Base-by-base conservation (phyloP, 2,888 invertebrate species). In the Sipha maydis region DNA sequence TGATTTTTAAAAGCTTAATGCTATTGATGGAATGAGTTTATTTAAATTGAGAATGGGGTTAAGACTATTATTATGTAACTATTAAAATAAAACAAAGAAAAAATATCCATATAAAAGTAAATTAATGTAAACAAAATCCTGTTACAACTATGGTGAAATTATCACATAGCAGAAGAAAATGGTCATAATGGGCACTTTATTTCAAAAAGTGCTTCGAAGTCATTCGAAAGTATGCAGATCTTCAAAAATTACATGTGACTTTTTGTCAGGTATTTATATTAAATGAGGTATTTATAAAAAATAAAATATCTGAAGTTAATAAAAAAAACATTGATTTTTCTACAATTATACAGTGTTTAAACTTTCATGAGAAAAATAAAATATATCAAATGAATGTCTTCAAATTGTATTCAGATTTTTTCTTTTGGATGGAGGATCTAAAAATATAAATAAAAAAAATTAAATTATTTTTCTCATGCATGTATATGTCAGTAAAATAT, bases 241-340 rank as follows among this genome's bases (percentile, higher is more conserved):
- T 73, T 80, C 86, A 79, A 86, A 86, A 86, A 80, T 86, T 80
- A 86, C 80, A 73, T 80, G 86, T 86, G 76, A 85, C 73, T 80
- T 86, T 86, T 73, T 75, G 86, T 86, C 80, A 86, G 86, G 86
- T 86, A 86, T 86, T 86, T 86, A 86, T 86, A 86, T 73, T 48
- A 80, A 86, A 88, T 41, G 86, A 88, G 86, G 86, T 88, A 88
- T 88, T 88, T 88, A 88, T 88, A 73, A 75, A 80, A 80, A 80
- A 41, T 88, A 88, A 88, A 79, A 88, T 88, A 75, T 80, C 80
- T 75, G 86, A 88, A 73, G 76, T 86, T 56, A 77, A 77, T 31
- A 71, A 75, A 73, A 31, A 73, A 8, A 21, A 56, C 34, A 73
- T 8, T 84, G 75, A n/a, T 34, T 73, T 28, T 25, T 76, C 14